Percentiles rank a stretch among this genome's conserved stretches.
These are phyloP conservation scores for Tetramorium bicarinatum DNA, from an alignment of 2,888 invertebrate genomes.

Conservation along the genomic window DNA sequence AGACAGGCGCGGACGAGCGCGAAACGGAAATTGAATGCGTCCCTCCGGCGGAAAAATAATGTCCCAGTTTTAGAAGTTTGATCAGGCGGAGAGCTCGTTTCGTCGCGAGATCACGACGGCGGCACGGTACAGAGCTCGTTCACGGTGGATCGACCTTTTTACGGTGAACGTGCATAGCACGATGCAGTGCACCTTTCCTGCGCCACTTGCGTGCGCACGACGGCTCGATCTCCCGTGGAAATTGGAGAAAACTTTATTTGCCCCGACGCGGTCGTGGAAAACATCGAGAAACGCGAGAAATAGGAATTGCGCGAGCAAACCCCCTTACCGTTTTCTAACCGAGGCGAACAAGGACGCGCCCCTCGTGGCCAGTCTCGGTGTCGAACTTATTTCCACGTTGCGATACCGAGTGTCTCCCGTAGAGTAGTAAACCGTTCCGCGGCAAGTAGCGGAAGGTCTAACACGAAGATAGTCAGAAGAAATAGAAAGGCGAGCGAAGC, in stretches of 20 bases:
- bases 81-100: constrained; percentile 72
- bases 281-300: constrained; percentile 77
- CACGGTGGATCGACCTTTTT: constrained; percentile 76
- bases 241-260: constrained; percentile 84
- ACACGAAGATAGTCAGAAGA: constrained; percentile 20
- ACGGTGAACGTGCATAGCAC: constrained; percentile 36
- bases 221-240: constrained; percentile 71
- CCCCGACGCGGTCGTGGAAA: constrained; percentile 74
- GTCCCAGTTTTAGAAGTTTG: constrained; percentile 80
- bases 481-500: background rate
- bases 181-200: constrained; percentile 14
- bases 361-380: constrained; percentile 76
- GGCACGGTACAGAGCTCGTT: constrained; percentile 66
- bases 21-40: constrained; percentile 84
- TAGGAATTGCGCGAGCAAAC: constrained; percentile 78
- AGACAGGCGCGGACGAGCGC: constrained; percentile 61
- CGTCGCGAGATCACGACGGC: constrained; percentile 58
- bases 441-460: constrained; percentile 57
- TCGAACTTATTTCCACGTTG: constrained; percentile 77
- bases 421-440: constrained; percentile 70
- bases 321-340: constrained; percentile 61
- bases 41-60: constrained; percentile 80
- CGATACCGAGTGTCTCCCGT: constrained; percentile 54
- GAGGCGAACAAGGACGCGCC: constrained; percentile 75
- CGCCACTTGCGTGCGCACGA: constrained; percentile 57